Evolutionary conservation across 2,888 invertebrate species (phyloP), one percentile per base, ranked within the genome.

Genomic region (Glomeris marginata): DNA sequence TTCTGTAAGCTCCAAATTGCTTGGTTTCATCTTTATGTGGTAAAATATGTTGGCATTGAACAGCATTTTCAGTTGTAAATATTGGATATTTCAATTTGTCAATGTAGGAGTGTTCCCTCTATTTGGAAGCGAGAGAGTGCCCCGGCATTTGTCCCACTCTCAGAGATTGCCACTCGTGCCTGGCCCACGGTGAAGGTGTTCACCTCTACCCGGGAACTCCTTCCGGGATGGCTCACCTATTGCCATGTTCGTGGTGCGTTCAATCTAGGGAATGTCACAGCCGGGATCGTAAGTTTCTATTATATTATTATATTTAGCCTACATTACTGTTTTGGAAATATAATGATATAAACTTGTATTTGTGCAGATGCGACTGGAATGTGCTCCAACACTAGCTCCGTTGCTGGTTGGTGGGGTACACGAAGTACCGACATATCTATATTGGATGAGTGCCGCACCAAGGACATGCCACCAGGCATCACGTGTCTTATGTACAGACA

Each of bases 241-340:
- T 43, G 82, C 84, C 47, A 58, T 88, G 87, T 62, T 81, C 81
- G 40, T 92, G 92, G 91, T 92, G 91, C 64, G 90, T 92, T 1
- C 88, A 91, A 64, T 87, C 87, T 62, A 86, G 86, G 0, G 74
- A 83, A 40, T 92, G 92, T 63, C 88, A 90, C 65, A 83, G 84
- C 59, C 81, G 81, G 61, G 82, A 85, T 61, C 84, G 81, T 74
- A 71, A 67, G 62, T 54, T 66, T 63, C 8, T 37, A 4, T 46
- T 41, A 5, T 2, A 18, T 40, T 40, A 16, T n/a, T n/a, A 5
- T 41, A 13, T 15, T 13, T 10, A 41, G 10, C 41, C 13, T 43
- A 10, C 18, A 10, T 20, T 43, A 13, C 6, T 40, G 8, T 11
- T 40, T 40, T 36, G 13, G 10, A 36, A 10, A 36, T 11, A 11